phyloP scores from a whole-genome alignment of 2,113 vertebrate species.

The Brachirus orientalis region DNA sequence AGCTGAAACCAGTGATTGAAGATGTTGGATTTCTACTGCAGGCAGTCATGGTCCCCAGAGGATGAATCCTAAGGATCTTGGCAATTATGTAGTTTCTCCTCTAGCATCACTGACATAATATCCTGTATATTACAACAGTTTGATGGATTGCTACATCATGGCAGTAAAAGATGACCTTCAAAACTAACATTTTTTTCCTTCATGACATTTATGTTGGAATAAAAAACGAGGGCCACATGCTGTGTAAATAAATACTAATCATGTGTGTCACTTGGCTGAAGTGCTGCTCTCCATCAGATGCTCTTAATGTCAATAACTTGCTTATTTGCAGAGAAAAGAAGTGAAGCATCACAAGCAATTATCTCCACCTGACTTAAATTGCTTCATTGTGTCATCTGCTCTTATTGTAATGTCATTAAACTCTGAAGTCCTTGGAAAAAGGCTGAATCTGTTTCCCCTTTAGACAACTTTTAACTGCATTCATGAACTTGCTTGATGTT shows the following conservation, averaged over 20 bases:
- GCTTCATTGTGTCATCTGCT: conserved; percentile 27
- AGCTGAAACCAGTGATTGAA: too few species aligned
- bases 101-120: background rate
- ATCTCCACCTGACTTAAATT: conserved; percentile 58
- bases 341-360: conserved; percentile 41
- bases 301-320: conserved; percentile 20
- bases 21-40: too few species aligned
- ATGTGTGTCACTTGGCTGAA: conserved; percentile 19
- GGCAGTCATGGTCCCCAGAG: background rate
- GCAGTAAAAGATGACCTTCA: conserved; percentile 5
- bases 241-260: conserved; percentile 19
- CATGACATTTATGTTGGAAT: background rate
- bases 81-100: background rate
- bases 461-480: background rate
- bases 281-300: conserved; percentile 19
- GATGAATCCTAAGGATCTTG: background rate
- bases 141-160: background rate
- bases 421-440: conserved; percentile 38
- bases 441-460: background rate
- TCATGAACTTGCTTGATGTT: background rate
- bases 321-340: conserved; percentile 35
- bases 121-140: background rate
- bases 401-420: conserved; percentile 36
- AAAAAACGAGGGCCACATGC: background rate
- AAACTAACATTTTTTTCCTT: background rate